Percentiles rank a stretch among this genome's conserved stretches.
phyloP scores from a whole-genome alignment of 2,888 invertebrate genomes.

The Vannuccia rotundouncinata region DNA sequence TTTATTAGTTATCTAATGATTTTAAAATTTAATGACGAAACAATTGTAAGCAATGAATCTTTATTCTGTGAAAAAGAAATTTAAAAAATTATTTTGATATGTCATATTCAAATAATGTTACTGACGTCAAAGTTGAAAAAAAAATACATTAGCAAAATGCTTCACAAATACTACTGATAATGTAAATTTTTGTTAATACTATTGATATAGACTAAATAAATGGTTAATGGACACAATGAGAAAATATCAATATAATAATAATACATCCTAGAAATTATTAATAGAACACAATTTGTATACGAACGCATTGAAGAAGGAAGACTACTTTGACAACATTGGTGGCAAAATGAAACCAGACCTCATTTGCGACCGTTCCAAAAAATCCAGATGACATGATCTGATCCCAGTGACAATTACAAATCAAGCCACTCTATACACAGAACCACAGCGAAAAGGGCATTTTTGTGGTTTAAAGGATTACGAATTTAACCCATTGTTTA shows the following conservation, averaged over 20 bases:
- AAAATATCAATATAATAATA: no score
- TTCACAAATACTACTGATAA: no score
- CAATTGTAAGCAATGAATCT: background rate
- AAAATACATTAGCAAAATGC: no score
- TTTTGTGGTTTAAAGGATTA: no score
- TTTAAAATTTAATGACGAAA: background rate
- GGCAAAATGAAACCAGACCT: background rate
- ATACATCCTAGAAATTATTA: background rate
- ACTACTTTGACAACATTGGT: constrained; percentile 7
- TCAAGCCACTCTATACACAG: no score
- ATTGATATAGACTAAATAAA: no score
- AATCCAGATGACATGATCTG: constrained; percentile 2
- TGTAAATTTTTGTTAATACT: no score
- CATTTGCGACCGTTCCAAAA: background rate
- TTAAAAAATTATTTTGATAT: background rate
- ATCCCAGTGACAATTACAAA: no score
- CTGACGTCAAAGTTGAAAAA: no score
- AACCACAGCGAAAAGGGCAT: no score
- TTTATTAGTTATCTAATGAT: background rate
- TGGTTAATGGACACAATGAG: no score
- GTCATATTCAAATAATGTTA: background rate
- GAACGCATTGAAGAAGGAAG: background rate
- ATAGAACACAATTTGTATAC: background rate
- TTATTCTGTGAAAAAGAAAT: background rate
- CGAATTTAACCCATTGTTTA: no score